Conservation (phyloP, 1,140 invertebrate species). For the Heterodera carotae region DNA sequence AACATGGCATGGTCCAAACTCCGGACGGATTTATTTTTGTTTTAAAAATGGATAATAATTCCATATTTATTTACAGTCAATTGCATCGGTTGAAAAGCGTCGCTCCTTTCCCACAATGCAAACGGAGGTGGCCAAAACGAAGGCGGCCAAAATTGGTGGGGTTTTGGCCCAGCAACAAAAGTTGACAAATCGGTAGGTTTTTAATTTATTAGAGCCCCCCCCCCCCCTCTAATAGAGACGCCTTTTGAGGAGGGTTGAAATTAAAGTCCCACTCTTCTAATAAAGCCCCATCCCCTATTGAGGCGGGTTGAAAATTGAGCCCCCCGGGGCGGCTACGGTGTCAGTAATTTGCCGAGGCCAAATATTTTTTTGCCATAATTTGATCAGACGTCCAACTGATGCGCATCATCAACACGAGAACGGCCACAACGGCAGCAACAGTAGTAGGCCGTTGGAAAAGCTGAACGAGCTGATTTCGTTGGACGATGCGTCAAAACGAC, state of each 20-base stretch:
- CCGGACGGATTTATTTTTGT: too few relatives aligned
- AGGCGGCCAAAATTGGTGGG: slow-evolving; percentile 6
- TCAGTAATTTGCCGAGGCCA: too few relatives aligned
- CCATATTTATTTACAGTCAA: background rate
- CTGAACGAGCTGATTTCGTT: slow-evolving; percentile 9
- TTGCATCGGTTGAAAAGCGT: slow-evolving; percentile 47
- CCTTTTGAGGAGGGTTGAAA: too few relatives aligned
- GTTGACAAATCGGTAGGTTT: background rate
- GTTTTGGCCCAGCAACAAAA: background rate
- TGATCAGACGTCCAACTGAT: background rate
- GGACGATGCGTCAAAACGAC: slow-evolving; percentile 16
- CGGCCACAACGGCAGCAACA: background rate
- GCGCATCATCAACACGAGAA: background rate
- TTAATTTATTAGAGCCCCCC: background rate
- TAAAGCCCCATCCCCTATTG: too few relatives aligned
- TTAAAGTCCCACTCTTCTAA: too few relatives aligned
- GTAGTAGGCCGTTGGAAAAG: slow-evolving; percentile 4
- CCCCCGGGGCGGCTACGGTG: too few relatives aligned
- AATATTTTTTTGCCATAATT: background rate
- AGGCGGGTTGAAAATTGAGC: too few relatives aligned
- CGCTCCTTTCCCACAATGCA: slow-evolving; percentile 57
- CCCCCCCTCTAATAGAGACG: too few relatives aligned
- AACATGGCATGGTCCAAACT: too few relatives aligned
- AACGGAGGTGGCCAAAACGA: slow-evolving; percentile 28
- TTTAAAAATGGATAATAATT: background rate